These are phyloP conservation scores for Astropecten irregularis DNA, from an alignment of 53 echinoderm and acorn worm genomes.

Conservation along the genomic window DNA sequence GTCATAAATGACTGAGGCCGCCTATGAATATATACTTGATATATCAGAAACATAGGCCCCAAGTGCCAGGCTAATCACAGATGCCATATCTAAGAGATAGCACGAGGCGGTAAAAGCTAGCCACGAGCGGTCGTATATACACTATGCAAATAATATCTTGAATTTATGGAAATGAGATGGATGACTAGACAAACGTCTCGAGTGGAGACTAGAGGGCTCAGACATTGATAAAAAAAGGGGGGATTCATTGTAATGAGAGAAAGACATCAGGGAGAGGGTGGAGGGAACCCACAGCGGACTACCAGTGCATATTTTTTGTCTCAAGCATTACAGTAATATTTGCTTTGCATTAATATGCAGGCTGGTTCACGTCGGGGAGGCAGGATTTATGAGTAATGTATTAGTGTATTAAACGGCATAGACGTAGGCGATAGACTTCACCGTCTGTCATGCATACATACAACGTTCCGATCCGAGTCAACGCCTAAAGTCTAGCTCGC, in stretches of 20 bases:
- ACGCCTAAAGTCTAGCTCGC: not conserved
- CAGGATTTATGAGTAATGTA: conserved; percentile 52
- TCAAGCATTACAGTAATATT: not conserved
- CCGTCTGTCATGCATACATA: not conserved
- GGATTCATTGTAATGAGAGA: not conserved
- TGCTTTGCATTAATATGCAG: conserved; percentile 35
- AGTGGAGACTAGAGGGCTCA: conserved; percentile 10
- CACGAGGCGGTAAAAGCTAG: too few species aligned
- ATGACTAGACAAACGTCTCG: conserved; percentile 4
- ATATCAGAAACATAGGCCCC: too few species aligned
- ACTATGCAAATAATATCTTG: too few species aligned
- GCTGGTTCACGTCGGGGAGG: conserved; percentile 2
- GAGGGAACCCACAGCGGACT: too few species aligned
- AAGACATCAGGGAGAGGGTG: too few species aligned
- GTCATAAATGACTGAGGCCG: too few species aligned
- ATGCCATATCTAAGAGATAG: too few species aligned
- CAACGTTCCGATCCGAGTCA: not conserved
- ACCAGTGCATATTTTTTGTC: conserved; percentile 17
- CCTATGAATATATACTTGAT: too few species aligned
- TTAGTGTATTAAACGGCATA: conserved; percentile 8
- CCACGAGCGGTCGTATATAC: too few species aligned
- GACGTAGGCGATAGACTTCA: not conserved
- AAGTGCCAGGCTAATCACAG: too few species aligned
- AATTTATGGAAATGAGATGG: conserved; percentile 7
- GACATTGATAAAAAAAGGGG: not conserved